phyloP scores from a whole-genome alignment of 2,797 vertebrate genomes.

The Cheirogaleus major region DNA sequence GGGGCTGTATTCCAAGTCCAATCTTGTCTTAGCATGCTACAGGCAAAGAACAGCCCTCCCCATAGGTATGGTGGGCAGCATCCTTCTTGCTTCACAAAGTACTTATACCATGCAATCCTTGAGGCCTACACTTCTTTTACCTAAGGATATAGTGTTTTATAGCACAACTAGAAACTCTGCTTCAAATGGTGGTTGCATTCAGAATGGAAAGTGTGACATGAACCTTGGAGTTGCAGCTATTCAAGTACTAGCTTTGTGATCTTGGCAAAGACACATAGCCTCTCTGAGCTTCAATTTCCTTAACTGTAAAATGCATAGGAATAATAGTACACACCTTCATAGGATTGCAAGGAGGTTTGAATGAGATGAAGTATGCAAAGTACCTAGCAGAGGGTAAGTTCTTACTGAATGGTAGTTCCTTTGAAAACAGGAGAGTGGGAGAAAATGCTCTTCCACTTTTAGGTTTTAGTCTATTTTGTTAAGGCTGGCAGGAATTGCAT shows the following conservation, averaged over 20 bases:
- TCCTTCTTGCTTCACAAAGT: background rate
- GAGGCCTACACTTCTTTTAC: background rate
- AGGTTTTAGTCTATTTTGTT: background rate
- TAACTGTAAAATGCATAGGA: background rate
- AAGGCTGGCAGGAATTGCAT: background rate
- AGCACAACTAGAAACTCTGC: background rate
- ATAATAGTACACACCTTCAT: background rate
- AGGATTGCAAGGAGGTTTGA: background rate
- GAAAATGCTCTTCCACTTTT: background rate
- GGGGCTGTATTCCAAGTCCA: background rate
- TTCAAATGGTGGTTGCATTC: background rate
- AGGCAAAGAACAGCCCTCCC: background rate
- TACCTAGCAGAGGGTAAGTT: background rate
- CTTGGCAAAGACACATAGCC: background rate
- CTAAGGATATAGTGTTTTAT: background rate
- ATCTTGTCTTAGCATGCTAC: background rate
- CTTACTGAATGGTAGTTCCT: background rate
- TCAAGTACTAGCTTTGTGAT: background rate
- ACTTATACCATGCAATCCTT: background rate
- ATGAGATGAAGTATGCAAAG: background rate
- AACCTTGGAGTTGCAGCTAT: background rate
- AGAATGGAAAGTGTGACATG: background rate
- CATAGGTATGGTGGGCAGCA: background rate
- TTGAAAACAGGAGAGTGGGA: background rate
- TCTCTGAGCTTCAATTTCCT: slow-evolving; percentile 12